phyloP scores from a whole-genome alignment of 1,140 invertebrate genomes.

The Spodoptera litura region DNA sequence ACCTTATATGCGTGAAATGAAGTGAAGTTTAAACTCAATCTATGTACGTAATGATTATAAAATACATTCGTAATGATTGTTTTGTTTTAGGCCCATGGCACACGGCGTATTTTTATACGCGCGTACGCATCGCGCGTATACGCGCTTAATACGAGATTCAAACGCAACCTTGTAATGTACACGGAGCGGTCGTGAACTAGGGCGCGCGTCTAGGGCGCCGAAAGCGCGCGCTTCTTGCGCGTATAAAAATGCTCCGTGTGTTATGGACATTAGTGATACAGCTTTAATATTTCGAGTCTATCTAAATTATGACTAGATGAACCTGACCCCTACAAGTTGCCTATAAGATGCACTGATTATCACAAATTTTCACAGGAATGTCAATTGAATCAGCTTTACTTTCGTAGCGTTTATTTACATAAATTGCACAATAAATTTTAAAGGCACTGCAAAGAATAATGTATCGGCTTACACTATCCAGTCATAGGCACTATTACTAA shows the following conservation, averaged over 20 bases:
- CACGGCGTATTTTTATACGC: no score
- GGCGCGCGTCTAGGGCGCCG: no score
- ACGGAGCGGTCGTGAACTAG: no score
- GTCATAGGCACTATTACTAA: conserved; percentile 45
- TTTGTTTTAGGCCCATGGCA: neutral
- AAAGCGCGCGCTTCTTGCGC: no score
- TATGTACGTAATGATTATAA: neutral
- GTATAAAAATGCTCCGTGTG: no score
- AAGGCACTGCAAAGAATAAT: conserved; percentile 62
- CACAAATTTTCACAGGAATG: conserved; percentile 40
- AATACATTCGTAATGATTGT: neutral
- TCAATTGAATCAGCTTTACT: conserved; percentile 14
- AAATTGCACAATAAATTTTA: conserved; percentile 48
- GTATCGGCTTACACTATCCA: conserved; percentile 48
- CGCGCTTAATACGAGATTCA: no score
- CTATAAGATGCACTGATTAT: conserved; percentile 47
- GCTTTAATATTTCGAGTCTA: conserved; percentile 36
- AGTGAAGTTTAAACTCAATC: neutral
- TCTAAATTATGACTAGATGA: conserved; percentile 48
- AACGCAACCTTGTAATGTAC: no score
- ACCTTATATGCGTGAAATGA: neutral
- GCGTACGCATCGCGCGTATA: no score
- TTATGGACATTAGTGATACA: neutral
- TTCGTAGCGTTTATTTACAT: conserved; percentile 40
- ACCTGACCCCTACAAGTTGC: conserved; percentile 29